Percentiles rank a stretch among this genome's conserved stretches.
phyloP scores from a whole-genome alignment of 2,113 vertebrate genomes.

The Oncorhynchus keta region DNA sequence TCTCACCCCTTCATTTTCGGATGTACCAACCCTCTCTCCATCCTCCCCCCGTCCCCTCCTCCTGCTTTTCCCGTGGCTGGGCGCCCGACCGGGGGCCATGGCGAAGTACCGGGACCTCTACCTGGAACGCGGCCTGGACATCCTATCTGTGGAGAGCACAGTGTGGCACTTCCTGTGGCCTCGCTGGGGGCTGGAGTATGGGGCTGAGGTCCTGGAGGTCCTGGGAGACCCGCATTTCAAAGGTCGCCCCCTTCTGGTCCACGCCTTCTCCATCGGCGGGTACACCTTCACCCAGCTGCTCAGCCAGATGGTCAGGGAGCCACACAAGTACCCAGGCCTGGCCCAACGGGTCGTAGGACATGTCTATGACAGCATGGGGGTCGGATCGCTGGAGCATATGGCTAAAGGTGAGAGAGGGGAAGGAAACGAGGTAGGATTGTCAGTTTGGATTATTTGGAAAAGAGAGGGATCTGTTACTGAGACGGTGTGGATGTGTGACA shows the following conservation, averaged over 20 bases:
- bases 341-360: constrained; percentile 49
- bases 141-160: not conserved
- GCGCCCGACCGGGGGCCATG: not conserved
- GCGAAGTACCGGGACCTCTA: not conserved
- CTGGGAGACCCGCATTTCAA: constrained; percentile 40
- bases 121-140: not conserved
- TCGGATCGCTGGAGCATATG: constrained; percentile 42
- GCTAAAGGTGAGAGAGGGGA: constrained; percentile 36
- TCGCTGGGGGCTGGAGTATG: constrained; percentile 21
- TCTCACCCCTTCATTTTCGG: not conserved
- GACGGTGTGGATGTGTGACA: not conserved
- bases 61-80: not conserved
- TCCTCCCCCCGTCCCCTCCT: not conserved
- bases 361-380: constrained; percentile 59
- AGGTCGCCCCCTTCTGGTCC: constrained; percentile 45
- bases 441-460: not conserved
- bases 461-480: not conserved
- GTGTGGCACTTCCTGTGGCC: constrained; percentile 52
- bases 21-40: not conserved
- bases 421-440: too few relatives aligned
- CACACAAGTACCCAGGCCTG: not conserved
- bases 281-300: constrained; percentile 54
- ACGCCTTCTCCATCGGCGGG: constrained; percentile 54
- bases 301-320: constrained; percentile 22
- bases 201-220: constrained; percentile 25